Evolutionary conservation across 2,888 invertebrate species (phyloP), one percentile per base, ranked within the genome.

Genomic region (Scaptomyza reducta): DNA sequence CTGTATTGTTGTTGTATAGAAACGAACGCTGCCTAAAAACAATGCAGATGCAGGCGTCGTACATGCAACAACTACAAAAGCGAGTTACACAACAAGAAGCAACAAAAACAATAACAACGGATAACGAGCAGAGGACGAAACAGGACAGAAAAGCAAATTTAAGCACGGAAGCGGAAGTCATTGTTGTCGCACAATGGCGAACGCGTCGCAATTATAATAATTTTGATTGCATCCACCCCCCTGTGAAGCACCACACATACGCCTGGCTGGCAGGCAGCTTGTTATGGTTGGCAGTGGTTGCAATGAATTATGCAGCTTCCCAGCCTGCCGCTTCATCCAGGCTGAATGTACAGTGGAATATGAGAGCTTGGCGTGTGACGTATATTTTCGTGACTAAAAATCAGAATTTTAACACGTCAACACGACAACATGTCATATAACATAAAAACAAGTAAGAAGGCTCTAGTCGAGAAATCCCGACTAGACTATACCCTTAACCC

Each of bases 191-290:
- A 89, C 89, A 89, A 89, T 88, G 89, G 82, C 74, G 86, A 87
- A 87, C 82, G 89, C 87, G 77, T 87, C 86, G 89, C 84, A 89
- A 89, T 89, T 89, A 89, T 89, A 86, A 89, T 89, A 89, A 88
- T 89, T 89, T 87, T 87, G 89, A 89, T 89, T 89, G 75, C 88
- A 83, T 73, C 63, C 78, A 45, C 44, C 46, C 46, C 57, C 18
- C 33, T 16, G 35, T 29, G n/a, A 22, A 18, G 16, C 50, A 18
- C 14, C 31, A 16, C 50, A 49, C 35, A 33, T 44, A 35, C 13
- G 25, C 31, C 10, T 27, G 27, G 27, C 27, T 27, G 27, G 27
- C 46, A 35, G 55, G 47, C 62, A 50, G 63, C 38, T 71, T 74
- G 84, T 75, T 78, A 62, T 77, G 71, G 74, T 77, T 77, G 77